phyloP scores from a whole-genome alignment of 2,797 vertebrate genomes.

The Phataginus tricuspis region DNA sequence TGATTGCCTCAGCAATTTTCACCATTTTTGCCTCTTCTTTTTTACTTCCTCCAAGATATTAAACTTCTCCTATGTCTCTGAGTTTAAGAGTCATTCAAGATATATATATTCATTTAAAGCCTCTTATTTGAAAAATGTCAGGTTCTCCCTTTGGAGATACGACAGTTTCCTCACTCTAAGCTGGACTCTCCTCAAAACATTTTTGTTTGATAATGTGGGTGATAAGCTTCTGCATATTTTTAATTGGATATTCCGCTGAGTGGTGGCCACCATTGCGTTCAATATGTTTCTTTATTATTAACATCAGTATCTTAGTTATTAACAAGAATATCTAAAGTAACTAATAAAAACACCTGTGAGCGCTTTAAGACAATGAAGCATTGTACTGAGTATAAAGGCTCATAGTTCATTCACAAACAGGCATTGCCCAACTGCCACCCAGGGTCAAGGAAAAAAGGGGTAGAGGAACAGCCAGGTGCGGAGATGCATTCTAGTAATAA shows the following conservation, averaged over 20 bases:
- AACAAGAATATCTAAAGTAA: constrained; percentile 44
- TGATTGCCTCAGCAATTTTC: background rate
- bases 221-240: background rate
- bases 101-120: background rate
- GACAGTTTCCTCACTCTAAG: background rate
- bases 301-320: constrained; percentile 43
- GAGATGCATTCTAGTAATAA: constrained; percentile 49
- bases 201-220: background rate
- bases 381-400: constrained; percentile 64
- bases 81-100: background rate
- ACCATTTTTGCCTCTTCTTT: background rate
- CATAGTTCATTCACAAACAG: constrained; percentile 48
- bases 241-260: background rate
- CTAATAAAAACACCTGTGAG: constrained; percentile 64
- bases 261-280: background rate
- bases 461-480: background rate
- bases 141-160: background rate
- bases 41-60: background rate
- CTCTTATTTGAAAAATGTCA: background rate
- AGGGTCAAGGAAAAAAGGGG: constrained; percentile 73
- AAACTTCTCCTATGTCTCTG: background rate
- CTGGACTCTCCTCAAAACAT: background rate
- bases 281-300: constrained; percentile 52
- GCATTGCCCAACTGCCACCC: background rate
- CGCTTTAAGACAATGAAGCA: constrained; percentile 60